These are phyloP conservation scores for Cephus spinipes DNA, from an alignment of 2,888 invertebrate genomes.

Conservation along the genomic window DNA sequence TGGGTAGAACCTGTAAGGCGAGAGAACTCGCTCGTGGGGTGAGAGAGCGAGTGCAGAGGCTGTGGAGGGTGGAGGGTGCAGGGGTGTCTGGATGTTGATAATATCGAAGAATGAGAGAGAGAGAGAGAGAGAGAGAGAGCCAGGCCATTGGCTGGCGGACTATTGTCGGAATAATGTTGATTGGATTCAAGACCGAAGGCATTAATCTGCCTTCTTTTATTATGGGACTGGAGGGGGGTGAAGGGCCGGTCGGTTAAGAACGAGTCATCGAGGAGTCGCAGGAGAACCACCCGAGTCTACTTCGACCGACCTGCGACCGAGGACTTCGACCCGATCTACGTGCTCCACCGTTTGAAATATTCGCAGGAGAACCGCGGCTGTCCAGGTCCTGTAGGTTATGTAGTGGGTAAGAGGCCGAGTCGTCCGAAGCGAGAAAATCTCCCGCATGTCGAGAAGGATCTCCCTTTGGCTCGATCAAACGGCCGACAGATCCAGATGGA, in stretches of 20 bases:
- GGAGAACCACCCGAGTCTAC: too few relatives aligned
- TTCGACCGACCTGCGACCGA: too few relatives aligned
- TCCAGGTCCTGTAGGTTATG: too few relatives aligned
- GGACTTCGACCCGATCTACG: too few relatives aligned
- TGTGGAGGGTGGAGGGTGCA: not conserved
- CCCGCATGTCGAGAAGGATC: too few relatives aligned
- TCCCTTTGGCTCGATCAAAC: too few relatives aligned
- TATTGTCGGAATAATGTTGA: constrained; percentile 67
- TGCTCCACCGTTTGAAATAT: too few relatives aligned
- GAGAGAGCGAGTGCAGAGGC: not conserved
- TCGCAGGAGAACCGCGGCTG: too few relatives aligned
- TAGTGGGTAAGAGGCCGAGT: too few relatives aligned
- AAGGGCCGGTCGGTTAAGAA: too few relatives aligned
- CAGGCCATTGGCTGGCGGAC: constrained; percentile 64
- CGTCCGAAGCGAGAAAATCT: too few relatives aligned
- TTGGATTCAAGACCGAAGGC: constrained; percentile 66
- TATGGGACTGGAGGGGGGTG: constrained; percentile 44
- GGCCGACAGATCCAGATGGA: constrained; percentile 53
- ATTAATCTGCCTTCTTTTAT: constrained; percentile 67
- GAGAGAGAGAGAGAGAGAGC: constrained; percentile 32
- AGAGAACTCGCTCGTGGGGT: not conserved
- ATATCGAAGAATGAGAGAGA: constrained; percentile 49
- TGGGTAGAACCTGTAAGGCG: constrained; percentile 4
- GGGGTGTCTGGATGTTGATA: constrained; percentile 55
- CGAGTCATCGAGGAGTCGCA: too few relatives aligned